These are phyloP conservation scores for Hapalemur alaotrensis DNA, from an alignment of 2,797 vertebrate genomes.

Conservation along the genomic window DNA sequence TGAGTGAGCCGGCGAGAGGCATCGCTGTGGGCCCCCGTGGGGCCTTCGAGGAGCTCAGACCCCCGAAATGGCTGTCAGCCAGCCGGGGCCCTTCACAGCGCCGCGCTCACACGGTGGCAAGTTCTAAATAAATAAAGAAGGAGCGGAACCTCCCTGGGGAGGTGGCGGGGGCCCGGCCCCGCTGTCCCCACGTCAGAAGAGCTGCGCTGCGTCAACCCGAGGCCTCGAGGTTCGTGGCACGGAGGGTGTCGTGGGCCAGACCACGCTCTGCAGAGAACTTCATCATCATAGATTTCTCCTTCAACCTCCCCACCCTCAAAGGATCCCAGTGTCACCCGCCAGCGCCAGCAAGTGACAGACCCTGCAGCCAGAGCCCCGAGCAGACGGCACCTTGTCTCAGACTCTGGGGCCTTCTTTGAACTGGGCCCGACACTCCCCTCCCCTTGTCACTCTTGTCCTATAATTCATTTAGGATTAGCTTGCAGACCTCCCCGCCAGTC, in stretches of 20 bases:
- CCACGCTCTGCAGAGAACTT: background rate
- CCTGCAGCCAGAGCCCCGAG: background rate
- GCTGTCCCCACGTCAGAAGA: background rate
- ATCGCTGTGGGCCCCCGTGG: background rate
- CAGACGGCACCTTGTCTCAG: background rate
- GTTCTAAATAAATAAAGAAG: background rate
- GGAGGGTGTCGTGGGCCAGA: background rate
- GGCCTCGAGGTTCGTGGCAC: background rate
- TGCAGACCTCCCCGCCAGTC: conserved; percentile 87
- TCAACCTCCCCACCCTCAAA: background rate
- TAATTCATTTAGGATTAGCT: conserved; percentile 91
- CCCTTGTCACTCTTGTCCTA: conserved; percentile 81
- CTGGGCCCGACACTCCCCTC: background rate
- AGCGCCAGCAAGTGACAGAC: background rate
- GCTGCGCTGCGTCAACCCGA: background rate
- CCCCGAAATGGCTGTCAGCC: background rate
- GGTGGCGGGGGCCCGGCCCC: background rate
- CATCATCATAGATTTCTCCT: background rate
- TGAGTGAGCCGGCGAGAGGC: background rate
- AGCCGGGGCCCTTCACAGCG: background rate
- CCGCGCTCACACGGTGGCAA: background rate
- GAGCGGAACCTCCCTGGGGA: background rate
- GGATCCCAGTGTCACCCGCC: background rate
- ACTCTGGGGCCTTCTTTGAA: conserved; percentile 13
- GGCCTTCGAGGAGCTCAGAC: background rate